phyloP scores from a whole-genome alignment of 2,797 vertebrate genomes.

The Lutjanus argentimaculatus region DNA sequence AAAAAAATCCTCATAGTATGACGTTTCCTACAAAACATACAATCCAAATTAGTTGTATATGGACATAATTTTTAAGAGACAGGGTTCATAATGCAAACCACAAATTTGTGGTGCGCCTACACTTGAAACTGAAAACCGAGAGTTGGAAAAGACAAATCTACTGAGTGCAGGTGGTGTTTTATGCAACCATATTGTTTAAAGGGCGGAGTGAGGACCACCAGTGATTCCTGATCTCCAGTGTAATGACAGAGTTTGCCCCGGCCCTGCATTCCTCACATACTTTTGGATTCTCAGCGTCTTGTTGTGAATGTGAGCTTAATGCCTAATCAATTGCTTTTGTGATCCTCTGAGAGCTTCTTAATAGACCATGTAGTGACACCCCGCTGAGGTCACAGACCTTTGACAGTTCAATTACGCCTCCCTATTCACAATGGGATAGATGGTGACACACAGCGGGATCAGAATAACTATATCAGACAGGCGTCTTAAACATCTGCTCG shows the following conservation, averaged over 20 bases:
- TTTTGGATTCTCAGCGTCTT: slow-evolving; percentile 49
- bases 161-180: slow-evolving; percentile 19
- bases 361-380: slow-evolving; percentile 88
- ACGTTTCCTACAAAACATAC: neutral
- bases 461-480: slow-evolving; percentile 70
- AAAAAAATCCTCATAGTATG: neutral
- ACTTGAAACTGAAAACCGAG: neutral
- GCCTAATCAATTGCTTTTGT: slow-evolving; percentile 86
- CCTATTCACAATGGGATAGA: slow-evolving; percentile 88
- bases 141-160: neutral
- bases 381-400: slow-evolving; percentile 91
- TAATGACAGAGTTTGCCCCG: slow-evolving; percentile 5
- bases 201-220: slow-evolving; percentile 1
- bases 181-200: slow-evolving; percentile 9
- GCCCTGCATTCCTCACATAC: slow-evolving; percentile 66
- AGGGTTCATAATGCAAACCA: neutral
- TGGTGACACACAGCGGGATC: slow-evolving; percentile 83
- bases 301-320: slow-evolving; percentile 68
- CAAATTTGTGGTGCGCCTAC: neutral
- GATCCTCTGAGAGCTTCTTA: slow-evolving; percentile 87
- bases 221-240: slow-evolving; percentile 18
- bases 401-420: slow-evolving; percentile 90
- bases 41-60: too few species aligned
- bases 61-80: neutral
- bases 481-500: slow-evolving; percentile 48